Evolutionary conservation across 2,888 invertebrate genomes (phyloP), one percentile per base, ranked within the genome.

Genomic region (Operophtera brumata): DNA sequence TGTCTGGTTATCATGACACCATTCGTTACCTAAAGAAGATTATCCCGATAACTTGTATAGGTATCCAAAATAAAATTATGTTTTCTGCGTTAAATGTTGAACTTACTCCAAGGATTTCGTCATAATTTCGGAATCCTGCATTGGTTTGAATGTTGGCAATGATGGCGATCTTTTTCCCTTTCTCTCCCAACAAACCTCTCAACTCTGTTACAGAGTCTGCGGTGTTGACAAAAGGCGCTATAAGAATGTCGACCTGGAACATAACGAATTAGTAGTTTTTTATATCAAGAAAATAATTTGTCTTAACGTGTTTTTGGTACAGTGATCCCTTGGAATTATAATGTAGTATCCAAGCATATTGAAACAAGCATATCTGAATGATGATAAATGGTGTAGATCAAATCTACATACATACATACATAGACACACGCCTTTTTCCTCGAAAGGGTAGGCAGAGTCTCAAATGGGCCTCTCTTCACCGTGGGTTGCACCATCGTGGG

Each of bases 1-100:
- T 86, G 85, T 65, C 95, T 88, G 12, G 94, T 94, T 41, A 95
- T 91, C 89, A 95, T 92, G 12, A 95, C 83, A 34, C 93, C 94
- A 77, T 94, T 92, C 0, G 92, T 77, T 11, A 80, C 91, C 74
- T 91, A 51, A 6, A 69, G 40, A 54, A 13, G 35, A 37, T 9
- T n/a, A 46, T 1, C 11, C 9, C 10, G n/a, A 43, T 28, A 14
- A 7, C 1, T 34, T n/a, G n/a, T 34, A n/a, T 11, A 11, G 34
- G n/a, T n/a, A 3, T n/a, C 3, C 34, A 4, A 20, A 20, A 20
- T 2, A 20, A 20, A 20, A 20, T 20, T 20, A 20, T 20, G 4
- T 2, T 20, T 3, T 20, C 20, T 20, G 20, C 20, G 20, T 20
- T 3, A 20, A 3, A 3, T 20, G 20, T 20, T 20, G 20, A 32